Evolutionary conservation across 2,888 invertebrate genomes (phyloP).

Genomic region (Eulithis testata): DNA sequence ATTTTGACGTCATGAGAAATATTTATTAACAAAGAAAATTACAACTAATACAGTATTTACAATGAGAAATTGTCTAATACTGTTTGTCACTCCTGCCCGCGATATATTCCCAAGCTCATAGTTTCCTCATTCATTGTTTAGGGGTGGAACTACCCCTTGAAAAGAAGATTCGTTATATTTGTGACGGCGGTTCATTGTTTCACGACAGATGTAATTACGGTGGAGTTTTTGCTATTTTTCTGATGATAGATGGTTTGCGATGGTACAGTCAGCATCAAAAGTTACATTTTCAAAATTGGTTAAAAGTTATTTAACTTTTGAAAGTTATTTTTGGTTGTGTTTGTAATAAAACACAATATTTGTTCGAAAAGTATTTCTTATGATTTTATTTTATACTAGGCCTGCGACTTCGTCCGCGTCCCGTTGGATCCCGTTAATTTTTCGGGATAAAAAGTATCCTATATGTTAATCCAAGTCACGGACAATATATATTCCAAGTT

Average conservation of each 20-base stretch:
- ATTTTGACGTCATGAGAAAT: too few relatives aligned
- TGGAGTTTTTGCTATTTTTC: conserved; percentile 33
- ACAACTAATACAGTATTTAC: too few relatives aligned
- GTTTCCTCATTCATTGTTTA: conserved; percentile 67
- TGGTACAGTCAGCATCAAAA: neutral
- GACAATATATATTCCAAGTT: too few relatives aligned
- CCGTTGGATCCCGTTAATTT: too few relatives aligned
- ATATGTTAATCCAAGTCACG: too few relatives aligned
- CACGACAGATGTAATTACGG: conserved; percentile 52
- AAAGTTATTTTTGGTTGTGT: neutral
- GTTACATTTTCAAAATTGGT: neutral
- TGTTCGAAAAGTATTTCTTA: too few relatives aligned
- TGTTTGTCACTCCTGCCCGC: conserved; percentile 28
- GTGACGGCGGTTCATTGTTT: conserved; percentile 50
- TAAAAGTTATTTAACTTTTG: neutral
- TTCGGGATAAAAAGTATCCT: too few relatives aligned
- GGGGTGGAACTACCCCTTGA: conserved; percentile 42
- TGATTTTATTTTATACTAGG: too few relatives aligned
- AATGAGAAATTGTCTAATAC: too few relatives aligned
- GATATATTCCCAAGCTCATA: conserved; percentile 58
- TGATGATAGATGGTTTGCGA: conserved; percentile 31
- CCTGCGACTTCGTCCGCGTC: too few relatives aligned
- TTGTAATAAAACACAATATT: too few relatives aligned
- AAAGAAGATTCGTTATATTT: conserved; percentile 49
- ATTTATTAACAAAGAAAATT: too few relatives aligned